Evolutionary conservation across 2,888 invertebrate species (phyloP).

Genomic region (Drosophila nr. fundita): DNA sequence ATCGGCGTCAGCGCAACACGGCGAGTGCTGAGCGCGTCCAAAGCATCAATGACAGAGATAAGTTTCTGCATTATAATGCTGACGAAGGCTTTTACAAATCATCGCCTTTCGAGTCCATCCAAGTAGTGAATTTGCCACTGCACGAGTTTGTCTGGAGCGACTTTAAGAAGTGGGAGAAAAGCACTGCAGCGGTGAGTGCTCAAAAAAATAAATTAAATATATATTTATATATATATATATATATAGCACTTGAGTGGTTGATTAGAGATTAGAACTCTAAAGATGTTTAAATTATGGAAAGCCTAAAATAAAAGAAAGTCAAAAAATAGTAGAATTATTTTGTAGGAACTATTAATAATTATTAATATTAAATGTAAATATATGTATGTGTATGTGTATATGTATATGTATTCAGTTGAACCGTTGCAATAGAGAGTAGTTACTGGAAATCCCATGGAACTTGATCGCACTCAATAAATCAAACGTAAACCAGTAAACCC

Average conservation of each 20-base stretch:
- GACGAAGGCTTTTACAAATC: conserved; percentile 82
- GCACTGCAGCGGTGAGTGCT: conserved; percentile 87
- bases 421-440: neutral
- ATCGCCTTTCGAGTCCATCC: conserved; percentile 86
- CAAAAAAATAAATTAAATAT: neutral
- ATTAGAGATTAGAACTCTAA: neutral
- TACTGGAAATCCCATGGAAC: neutral
- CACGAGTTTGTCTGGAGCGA: conserved; percentile 88
- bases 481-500: neutral
- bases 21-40: conserved; percentile 74
- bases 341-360: neutral
- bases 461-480: neutral
- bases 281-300: neutral
- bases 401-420: neutral
- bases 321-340: neutral
- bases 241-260: neutral
- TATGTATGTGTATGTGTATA: neutral
- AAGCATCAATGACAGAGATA: conserved; percentile 75
- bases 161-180: conserved; percentile 88
- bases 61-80: conserved; percentile 73
- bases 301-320: neutral
- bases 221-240: neutral
- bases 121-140: conserved; percentile 86
- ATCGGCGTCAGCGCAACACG: conserved; percentile 70
- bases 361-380: neutral